These are phyloP conservation scores for Phaenicophaeus curvirostris DNA, from an alignment of 2,797 vertebrate species.

Conservation along the genomic window DNA sequence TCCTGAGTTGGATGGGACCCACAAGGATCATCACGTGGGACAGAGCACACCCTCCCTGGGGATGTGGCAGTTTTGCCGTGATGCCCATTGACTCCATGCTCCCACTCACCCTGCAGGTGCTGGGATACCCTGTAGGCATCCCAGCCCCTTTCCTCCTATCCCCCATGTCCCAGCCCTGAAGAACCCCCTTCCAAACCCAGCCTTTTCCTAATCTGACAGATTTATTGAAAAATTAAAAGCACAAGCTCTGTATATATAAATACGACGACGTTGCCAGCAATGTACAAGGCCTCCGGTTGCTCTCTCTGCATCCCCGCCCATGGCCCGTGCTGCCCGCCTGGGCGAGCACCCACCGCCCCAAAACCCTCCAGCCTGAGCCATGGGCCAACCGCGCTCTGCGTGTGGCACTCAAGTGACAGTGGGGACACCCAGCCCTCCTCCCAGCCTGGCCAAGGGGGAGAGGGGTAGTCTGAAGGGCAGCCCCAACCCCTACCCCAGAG, in stretches of 20 bases:
- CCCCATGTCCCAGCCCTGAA: accelerated
- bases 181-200: accelerated
- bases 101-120: not conserved
- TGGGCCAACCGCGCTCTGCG: not conserved
- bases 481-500: too few relatives aligned
- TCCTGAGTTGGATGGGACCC: too few relatives aligned
- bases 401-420: constrained; percentile 61
- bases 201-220: constrained; percentile 51
- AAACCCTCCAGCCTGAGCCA: not conserved
- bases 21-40: too few relatives aligned
- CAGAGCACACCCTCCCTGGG: too few relatives aligned
- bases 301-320: constrained; percentile 11
- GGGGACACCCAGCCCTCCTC: not conserved
- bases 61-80: not conserved
- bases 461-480: not conserved
- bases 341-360: accelerated
- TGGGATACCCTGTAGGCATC: accelerated
- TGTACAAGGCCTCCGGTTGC: constrained; percentile 81
- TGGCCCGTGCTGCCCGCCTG: accelerated
- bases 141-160: not conserved
- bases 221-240: constrained; percentile 97
- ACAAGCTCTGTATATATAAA: constrained; percentile 90
- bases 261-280: constrained; percentile 71
- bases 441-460: not conserved
- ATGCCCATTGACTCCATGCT: not conserved